A percentile compares a stretch with the other conserved stretches of the same genome.
Conservation (phyloP, 2,888 invertebrate genomes). For the Dendrolimus houi region DNA sequence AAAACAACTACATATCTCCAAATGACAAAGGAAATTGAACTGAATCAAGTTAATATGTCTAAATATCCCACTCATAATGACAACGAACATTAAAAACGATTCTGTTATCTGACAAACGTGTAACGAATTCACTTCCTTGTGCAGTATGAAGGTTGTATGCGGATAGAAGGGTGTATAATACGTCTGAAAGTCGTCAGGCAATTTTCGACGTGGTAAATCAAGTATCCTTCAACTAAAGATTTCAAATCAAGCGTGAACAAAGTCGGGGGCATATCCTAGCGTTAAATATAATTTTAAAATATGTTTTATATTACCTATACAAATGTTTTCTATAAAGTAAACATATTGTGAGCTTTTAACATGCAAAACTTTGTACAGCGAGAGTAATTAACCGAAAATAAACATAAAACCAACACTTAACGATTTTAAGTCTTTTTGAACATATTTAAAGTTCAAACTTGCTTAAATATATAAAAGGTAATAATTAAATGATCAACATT, state of each 20-base stretch:
- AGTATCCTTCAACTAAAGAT: no score
- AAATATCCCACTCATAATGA: not conserved
- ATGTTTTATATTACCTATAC: no score
- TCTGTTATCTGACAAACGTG: not conserved
- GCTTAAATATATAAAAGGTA: no score
- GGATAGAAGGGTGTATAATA: not conserved
- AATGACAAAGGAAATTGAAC: not conserved
- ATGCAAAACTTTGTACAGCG: not conserved
- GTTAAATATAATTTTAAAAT: no score
- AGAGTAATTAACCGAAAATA: not conserved
- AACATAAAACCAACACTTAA: not conserved
- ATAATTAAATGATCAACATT: no score
- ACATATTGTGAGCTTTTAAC: not conserved
- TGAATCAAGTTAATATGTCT: not conserved
- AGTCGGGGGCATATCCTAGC: no score
- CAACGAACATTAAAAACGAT: not conserved
- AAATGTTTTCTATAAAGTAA: not conserved
- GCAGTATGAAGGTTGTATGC: not conserved
- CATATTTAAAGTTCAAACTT: no score
- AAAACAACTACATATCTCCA: not conserved
- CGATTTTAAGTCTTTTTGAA: no score
- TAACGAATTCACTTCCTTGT: not conserved
- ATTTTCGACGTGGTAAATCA: no score
- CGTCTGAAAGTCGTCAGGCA: not conserved
- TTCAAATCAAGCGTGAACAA: no score